Conservation (phyloP, 2,888 invertebrate species). For the Xestia rhomboidea region DNA sequence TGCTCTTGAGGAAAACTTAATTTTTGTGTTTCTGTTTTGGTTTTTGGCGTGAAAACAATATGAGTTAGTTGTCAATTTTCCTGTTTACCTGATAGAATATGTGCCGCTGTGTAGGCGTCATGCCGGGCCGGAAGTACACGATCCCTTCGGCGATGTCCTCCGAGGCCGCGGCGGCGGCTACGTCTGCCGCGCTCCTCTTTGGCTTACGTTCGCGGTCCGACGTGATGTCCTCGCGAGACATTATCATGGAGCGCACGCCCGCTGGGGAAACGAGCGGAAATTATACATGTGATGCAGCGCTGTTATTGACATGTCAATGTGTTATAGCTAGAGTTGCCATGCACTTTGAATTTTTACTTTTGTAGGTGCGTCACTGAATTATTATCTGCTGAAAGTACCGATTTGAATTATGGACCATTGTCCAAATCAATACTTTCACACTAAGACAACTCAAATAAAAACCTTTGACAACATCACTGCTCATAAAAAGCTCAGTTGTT, state of each 20-base stretch:
- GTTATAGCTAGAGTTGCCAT: background rate
- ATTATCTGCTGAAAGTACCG: background rate
- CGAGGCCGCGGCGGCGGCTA: slow-evolving; percentile 53
- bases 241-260: slow-evolving; percentile 82
- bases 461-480: background rate
- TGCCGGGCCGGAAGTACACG: slow-evolving; percentile 91
- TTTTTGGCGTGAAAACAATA: slow-evolving; percentile 26
- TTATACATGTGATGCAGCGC: background rate
- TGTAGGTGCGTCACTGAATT: background rate
- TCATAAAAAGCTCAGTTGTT: background rate
- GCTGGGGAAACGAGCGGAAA: slow-evolving; percentile 66
- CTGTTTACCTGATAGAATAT: slow-evolving; percentile 95
- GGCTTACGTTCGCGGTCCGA: slow-evolving; percentile 75
- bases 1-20: too few relatives aligned
- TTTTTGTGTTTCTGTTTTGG: too few relatives aligned
- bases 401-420: background rate
- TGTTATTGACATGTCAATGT: slow-evolving; percentile 20
- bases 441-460: background rate
- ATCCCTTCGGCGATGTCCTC: slow-evolving; percentile 79
- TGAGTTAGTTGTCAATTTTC: slow-evolving; percentile 12
- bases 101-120: slow-evolving; percentile 95
- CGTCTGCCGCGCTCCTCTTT: slow-evolving; percentile 61
- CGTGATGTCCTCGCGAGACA: slow-evolving; percentile 79
- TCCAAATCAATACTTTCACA: background rate
- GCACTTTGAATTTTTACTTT: background rate